Base-by-base conservation (phyloP, 2,888 invertebrate genomes). In the Trissolcus brochymenae region DNA sequence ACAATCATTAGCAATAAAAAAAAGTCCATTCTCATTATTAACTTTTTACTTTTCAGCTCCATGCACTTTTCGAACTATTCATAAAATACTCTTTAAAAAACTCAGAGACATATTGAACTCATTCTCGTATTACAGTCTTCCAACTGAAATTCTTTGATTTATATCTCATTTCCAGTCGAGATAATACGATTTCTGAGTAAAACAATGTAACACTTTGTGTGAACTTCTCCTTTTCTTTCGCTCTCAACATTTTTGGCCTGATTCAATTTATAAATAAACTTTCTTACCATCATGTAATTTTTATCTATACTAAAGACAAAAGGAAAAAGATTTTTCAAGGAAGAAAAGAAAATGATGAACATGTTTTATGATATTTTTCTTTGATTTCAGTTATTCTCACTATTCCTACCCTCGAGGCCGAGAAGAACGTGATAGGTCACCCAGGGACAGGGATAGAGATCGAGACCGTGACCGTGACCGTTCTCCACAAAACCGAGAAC, bases 401-500 rank as follows among this genome's bases (percentile, higher is more conserved):
- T 57, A 57, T 19, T 57, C 56, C 2, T 17, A 57, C 29, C 19
- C 41, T 19, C 43, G 46, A 46, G 59, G 25, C 0, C 16, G 51
- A 29, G 14, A 46, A 4, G 57, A 43, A 6, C 41, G 57, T 6
- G 55, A 55, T 16, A 55, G 55, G 40, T 55, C 55, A 3, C 55
- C 53, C 9, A 46, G 46, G 46, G 51, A 51, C 11, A 16, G 51
- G 11, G 51, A 50, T 14, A 14, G 50, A 9, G 50, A n/a, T n/a
- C n/a, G n/a, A n/a, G n/a, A n/a, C n/a, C n/a, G n/a, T n/a, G n/a
- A n/a, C n/a, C n/a, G n/a, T n/a, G n/a, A 51, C 19, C 6, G 21
- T 14, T 59, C 59, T 9, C 51, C 51, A 19, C 51, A 17, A 19
- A 17, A 51, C 21, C 51, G 46, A 14, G 46, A 46, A 4, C 19